Percentiles rank a stretch among this genome's conserved stretches.
phyloP scores from a whole-genome alignment of 2,797 vertebrate genomes.

The Echiichthys vipera region DNA sequence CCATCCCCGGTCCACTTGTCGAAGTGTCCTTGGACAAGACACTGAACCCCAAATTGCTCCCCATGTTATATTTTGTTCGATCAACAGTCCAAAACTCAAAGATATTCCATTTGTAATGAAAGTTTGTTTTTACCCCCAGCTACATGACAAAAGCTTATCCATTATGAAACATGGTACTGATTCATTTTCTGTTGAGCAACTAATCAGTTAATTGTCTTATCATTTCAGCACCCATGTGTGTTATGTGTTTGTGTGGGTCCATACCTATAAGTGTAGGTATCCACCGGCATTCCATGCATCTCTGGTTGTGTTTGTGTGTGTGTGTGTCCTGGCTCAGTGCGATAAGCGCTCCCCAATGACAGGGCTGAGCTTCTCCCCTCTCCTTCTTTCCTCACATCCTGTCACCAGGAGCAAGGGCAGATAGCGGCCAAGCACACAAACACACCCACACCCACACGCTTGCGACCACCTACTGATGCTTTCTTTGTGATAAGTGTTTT shows the following conservation, averaged over 20 bases:
- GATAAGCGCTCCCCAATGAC: slow-evolving; percentile 72
- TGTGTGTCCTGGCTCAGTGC: slow-evolving; percentile 66
- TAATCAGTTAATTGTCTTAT: slow-evolving; percentile 8
- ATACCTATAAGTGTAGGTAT: slow-evolving; percentile 2
- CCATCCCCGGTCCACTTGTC: no score
- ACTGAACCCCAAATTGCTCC: no score
- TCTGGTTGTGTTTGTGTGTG: slow-evolving; percentile 25
- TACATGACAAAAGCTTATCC: not conserved
- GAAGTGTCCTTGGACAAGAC: no score
- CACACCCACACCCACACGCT: not conserved
- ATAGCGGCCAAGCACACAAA: slow-evolving; percentile 41
- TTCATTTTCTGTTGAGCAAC: not conserved
- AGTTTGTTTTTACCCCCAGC: not conserved
- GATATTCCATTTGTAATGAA: not conserved
- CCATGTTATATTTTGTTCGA: no score
- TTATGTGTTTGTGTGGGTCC: slow-evolving; percentile 1
- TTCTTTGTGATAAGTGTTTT: slow-evolving; percentile 59
- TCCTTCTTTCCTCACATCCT: slow-evolving; percentile 58
- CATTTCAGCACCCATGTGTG: not conserved
- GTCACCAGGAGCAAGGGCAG: slow-evolving; percentile 68
- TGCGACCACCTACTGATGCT: slow-evolving; percentile 43
- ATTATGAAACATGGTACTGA: no score
- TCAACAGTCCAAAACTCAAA: not conserved
- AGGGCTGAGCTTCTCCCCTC: slow-evolving; percentile 47
- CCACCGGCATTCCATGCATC: slow-evolving; percentile 16